These are phyloP conservation scores for Tachysurus vachellii DNA, from an alignment of 2,113 vertebrate genomes.

Conservation along the genomic window DNA sequence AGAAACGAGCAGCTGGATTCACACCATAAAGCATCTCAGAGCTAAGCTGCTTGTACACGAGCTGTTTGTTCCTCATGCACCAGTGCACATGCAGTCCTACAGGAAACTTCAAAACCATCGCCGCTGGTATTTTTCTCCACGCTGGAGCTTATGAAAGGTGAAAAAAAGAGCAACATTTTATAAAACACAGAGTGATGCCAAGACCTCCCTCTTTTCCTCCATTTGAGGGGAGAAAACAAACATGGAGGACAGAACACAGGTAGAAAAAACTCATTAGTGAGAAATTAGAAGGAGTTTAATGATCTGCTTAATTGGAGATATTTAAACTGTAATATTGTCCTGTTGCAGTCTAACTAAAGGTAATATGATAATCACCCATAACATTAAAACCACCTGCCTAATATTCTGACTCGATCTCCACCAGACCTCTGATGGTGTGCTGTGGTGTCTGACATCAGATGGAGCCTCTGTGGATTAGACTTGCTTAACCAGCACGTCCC, in stretches of 20 bases:
- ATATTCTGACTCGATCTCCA: too few species aligned
- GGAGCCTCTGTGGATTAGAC: too few species aligned
- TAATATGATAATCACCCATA: background rate
- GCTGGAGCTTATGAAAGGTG: background rate
- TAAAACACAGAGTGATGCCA: background rate
- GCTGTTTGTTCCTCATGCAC: background rate
- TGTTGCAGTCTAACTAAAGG: background rate
- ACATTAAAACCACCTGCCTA: too few species aligned
- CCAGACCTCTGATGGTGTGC: too few species aligned
- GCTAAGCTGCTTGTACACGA: background rate
- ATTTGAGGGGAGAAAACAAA: background rate
- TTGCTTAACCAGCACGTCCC: too few species aligned
- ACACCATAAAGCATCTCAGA: background rate
- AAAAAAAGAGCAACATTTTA: background rate
- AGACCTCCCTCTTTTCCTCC: background rate
- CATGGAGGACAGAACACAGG: background rate
- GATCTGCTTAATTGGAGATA: background rate
- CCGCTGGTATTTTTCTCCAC: background rate
- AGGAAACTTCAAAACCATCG: background rate
- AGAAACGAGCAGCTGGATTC: background rate
- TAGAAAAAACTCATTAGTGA: background rate
- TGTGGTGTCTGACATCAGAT: too few species aligned
- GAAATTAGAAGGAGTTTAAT: background rate
- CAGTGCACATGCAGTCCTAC: background rate
- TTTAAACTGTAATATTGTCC: background rate